Conservation (phyloP, 1,140 invertebrate genomes). For the Daktulosphaira vitifoliae region DNA sequence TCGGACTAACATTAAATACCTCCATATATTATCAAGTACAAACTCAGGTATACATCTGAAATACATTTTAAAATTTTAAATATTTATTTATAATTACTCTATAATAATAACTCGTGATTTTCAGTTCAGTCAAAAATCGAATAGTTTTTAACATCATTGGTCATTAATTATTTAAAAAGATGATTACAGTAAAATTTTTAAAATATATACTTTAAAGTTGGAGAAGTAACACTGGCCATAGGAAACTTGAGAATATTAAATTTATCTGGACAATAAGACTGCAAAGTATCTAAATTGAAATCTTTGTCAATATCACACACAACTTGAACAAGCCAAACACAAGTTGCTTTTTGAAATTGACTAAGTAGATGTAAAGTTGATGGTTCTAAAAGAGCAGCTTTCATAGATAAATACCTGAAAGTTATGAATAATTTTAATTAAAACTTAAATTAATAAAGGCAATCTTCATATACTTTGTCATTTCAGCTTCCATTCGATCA, state of each 20-base stretch:
- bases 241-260: constrained; percentile 56
- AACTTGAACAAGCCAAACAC: constrained; percentile 76
- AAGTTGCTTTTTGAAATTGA: constrained; percentile 69
- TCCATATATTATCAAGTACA: constrained; percentile 77
- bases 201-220: constrained; percentile 54
- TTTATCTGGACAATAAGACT: constrained; percentile 50
- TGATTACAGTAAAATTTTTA: no score
- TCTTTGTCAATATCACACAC: constrained; percentile 42
- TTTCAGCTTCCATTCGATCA: constrained; percentile 54
- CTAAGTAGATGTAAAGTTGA: constrained; percentile 56
- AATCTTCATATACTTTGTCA: constrained; percentile 46
- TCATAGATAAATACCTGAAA: constrained; percentile 54
- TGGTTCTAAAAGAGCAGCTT: constrained; percentile 64
- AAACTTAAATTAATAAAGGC: constrained; percentile 44
- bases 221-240: constrained; percentile 51
- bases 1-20: constrained; percentile 64
- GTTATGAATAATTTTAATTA: constrained; percentile 32
- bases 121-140: constrained; percentile 42
- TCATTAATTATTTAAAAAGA: no score
- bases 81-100: constrained; percentile 50
- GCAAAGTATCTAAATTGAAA: constrained; percentile 36
- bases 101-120: constrained; percentile 55
- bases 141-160: constrained; percentile 16
- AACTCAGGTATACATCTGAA: constrained; percentile 78
- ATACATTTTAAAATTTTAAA: constrained; percentile 31